phyloP scores from a whole-genome alignment of 2,113 vertebrate species.

The Ceratotherium simum region DNA sequence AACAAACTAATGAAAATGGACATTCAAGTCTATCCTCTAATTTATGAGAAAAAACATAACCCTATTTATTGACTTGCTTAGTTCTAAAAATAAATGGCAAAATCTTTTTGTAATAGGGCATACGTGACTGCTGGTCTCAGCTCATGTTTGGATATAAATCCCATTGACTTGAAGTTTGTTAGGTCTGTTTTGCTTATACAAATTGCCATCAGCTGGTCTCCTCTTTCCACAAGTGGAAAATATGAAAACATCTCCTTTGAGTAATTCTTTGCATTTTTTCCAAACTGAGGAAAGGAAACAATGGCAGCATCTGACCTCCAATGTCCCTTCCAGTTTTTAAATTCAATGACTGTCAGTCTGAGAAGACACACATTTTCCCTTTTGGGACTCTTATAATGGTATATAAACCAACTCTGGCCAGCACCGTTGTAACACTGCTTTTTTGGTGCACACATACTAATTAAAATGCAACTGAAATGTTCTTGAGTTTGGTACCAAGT shows the following conservation, averaged over 20 bases:
- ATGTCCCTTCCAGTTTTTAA: conserved; percentile 54
- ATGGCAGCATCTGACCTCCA: conserved; percentile 45
- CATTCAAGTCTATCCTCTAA: not conserved
- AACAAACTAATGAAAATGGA: conserved; percentile 38
- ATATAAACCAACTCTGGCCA: not conserved
- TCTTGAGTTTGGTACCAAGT: conserved; percentile 50
- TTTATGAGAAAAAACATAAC: conserved; percentile 51
- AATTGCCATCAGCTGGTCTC: conserved; percentile 55
- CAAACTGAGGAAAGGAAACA: conserved; percentile 53
- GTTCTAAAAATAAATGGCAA: conserved; percentile 63
- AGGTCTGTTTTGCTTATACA: conserved; percentile 51
- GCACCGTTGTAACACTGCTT: not conserved
- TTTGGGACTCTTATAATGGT: not conserved
- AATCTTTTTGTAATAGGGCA: not conserved
- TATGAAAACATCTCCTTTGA: conserved; percentile 55
- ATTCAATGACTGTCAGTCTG: not conserved
- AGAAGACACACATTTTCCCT: conserved; percentile 18
- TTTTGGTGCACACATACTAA: not conserved
- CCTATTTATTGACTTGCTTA: conserved; percentile 30
- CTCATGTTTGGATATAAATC: not conserved
- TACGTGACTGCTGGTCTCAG: not conserved
- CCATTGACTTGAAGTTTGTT: not conserved
- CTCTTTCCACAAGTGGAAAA: conserved; percentile 59
- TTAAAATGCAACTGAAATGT: conserved; percentile 58
- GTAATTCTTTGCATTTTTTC: conserved; percentile 70